Percentiles rank a stretch among this genome's conserved stretches.
These are phyloP conservation scores for Phyllotis vaccarum DNA, from an alignment of 2,797 vertebrate genomes.

Conservation along the genomic window DNA sequence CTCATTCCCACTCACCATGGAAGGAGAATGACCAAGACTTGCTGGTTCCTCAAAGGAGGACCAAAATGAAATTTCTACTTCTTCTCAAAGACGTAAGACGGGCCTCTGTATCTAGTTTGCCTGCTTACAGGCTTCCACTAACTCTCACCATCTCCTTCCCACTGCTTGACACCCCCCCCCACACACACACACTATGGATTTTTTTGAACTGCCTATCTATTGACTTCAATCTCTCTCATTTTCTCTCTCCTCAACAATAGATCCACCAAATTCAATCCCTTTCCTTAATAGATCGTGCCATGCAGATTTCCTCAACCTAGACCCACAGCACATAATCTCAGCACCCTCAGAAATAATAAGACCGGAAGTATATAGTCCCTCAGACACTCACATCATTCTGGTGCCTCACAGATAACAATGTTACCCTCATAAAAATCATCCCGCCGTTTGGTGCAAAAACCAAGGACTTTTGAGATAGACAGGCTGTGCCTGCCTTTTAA, in stretches of 20 bases:
- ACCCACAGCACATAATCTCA: background rate
- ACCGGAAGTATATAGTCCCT: background rate
- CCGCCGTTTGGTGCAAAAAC: background rate
- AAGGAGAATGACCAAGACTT: background rate
- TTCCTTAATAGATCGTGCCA: slow-evolving; percentile 40
- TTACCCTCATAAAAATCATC: background rate
- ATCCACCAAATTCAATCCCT: slow-evolving; percentile 26
- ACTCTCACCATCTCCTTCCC: background rate
- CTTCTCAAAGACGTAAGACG: background rate
- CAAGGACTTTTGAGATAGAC: background rate
- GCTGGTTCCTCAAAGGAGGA: background rate
- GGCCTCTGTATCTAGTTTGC: background rate
- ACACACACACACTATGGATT: slow-evolving; percentile 59
- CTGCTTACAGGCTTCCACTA: background rate
- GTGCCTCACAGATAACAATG: background rate
- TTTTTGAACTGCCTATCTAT: slow-evolving; percentile 75
- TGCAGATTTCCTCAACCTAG: background rate
- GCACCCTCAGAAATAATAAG: background rate
- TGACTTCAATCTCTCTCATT: slow-evolving; percentile 66
- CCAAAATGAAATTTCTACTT: background rate
- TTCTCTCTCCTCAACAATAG: slow-evolving; percentile 64
- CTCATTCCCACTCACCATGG: fast-evolving
- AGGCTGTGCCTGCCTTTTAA: no score
- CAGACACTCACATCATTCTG: background rate
- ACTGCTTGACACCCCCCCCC: background rate